These are phyloP conservation scores for Casuarius casuarius DNA, from an alignment of 2,113 vertebrate species.

Conservation along the genomic window DNA sequence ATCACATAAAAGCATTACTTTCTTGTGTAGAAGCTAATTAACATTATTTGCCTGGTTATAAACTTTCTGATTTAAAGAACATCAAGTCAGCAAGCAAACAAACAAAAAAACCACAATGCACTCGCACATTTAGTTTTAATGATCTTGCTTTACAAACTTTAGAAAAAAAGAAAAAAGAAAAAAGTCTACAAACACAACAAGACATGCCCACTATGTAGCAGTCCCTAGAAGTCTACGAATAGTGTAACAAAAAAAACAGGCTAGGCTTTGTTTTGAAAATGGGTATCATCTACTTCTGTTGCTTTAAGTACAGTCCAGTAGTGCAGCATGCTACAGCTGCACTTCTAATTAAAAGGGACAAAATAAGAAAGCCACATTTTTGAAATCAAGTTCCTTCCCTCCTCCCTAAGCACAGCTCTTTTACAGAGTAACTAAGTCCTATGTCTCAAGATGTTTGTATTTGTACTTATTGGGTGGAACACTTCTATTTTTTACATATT, in stretches of 20 bases:
- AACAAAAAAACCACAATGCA: not conserved
- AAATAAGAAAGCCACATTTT: not conserved
- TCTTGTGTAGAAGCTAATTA: not conserved
- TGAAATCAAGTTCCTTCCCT: not conserved
- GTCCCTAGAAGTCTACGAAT: not conserved
- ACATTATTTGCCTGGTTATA: not conserved
- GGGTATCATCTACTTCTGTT: not conserved
- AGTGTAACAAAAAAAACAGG: not conserved
- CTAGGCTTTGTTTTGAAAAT: not conserved
- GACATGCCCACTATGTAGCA: not conserved
- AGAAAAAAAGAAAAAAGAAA: not conserved
- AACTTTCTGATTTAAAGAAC: not conserved
- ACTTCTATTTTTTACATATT: not conserved
- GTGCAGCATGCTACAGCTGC: not conserved
- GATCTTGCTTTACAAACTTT: not conserved
- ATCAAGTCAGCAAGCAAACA: not conserved
- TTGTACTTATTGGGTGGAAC: not conserved
- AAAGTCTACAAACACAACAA: not conserved
- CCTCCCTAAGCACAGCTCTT: not conserved
- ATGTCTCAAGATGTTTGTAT: not conserved
- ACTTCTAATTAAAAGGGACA: not conserved
- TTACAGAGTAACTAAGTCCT: not conserved
- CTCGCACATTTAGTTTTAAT: not conserved
- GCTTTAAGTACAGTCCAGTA: not conserved
- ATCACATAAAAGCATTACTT: accelerated